Percentiles rank a stretch among this genome's conserved stretches.
These are phyloP conservation scores for Morone saxatilis DNA, from an alignment of 2,113 vertebrate genomes.

Conservation along the genomic window DNA sequence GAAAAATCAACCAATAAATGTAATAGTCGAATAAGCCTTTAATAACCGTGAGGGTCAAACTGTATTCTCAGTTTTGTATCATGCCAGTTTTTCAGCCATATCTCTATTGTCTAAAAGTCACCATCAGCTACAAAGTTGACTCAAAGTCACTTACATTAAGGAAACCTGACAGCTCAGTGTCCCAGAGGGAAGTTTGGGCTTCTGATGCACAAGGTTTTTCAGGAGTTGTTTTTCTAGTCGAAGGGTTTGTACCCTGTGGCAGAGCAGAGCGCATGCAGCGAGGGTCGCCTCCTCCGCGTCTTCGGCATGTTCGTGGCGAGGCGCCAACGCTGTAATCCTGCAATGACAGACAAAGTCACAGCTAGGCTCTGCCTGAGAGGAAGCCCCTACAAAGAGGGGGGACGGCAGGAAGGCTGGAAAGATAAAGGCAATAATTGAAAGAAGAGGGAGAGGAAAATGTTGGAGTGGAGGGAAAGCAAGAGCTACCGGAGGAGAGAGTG, in stretches of 20 bases:
- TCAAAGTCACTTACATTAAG: slow-evolving; percentile 60
- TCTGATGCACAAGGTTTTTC: slow-evolving; percentile 31
- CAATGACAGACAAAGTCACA: slow-evolving; percentile 78
- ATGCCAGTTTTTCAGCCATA: slow-evolving; percentile 1
- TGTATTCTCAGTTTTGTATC: neutral
- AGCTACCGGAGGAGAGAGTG: slow-evolving; percentile 17
- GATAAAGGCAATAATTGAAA: slow-evolving; percentile 64
- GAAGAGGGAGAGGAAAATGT: slow-evolving; percentile 48
- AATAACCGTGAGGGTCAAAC: slow-evolving; percentile 8
- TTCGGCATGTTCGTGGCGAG: slow-evolving; percentile 56
- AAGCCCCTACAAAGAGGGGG: slow-evolving; percentile 60
- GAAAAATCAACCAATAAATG: slow-evolving; percentile 6
- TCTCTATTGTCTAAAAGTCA: slow-evolving; percentile 36
- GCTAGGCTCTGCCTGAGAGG: slow-evolving; percentile 68
- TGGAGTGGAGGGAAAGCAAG: slow-evolving; percentile 24
- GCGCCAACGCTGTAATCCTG: slow-evolving; percentile 63
- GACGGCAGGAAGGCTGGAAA: slow-evolving; percentile 45
- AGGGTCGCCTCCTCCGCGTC: slow-evolving; percentile 59
- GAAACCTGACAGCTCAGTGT: slow-evolving; percentile 40
- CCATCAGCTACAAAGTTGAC: slow-evolving; percentile 50
- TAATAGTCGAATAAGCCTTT: neutral
- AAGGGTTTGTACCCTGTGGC: slow-evolving; percentile 42
- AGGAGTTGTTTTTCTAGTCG: slow-evolving; percentile 37
- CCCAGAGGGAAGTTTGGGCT: slow-evolving; percentile 43
- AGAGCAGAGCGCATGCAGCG: slow-evolving; percentile 39